Percentiles rank a stretch among this genome's conserved stretches.
These are phyloP conservation scores for Glyphotaelius pellucidus DNA, from an alignment of 2,888 invertebrate genomes.

Conservation along the genomic window DNA sequence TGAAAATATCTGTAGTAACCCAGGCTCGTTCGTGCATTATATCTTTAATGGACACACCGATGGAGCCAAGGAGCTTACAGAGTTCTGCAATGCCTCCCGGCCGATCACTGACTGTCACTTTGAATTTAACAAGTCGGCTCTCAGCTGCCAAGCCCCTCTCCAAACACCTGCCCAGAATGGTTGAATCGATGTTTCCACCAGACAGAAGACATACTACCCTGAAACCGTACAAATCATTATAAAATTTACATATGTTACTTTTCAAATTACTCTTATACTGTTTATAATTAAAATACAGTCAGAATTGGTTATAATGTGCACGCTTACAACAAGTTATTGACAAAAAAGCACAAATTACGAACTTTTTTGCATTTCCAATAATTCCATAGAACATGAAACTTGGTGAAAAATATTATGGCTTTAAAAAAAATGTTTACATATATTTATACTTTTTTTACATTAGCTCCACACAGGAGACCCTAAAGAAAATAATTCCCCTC, in stretches of 20 bases:
- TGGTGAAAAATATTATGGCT: too few species aligned
- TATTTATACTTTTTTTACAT: too few species aligned
- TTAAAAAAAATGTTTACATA: too few species aligned
- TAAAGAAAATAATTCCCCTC: too few species aligned
- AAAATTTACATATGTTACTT: not conserved
- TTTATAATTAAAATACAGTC: constrained; percentile 1
- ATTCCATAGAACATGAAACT: too few species aligned
- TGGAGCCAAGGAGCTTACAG: constrained; percentile 84
- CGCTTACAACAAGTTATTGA: too few species aligned
- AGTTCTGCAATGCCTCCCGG: constrained; percentile 93
- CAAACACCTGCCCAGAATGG: constrained; percentile 90
- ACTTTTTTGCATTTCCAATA: too few species aligned
- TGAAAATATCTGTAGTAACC: constrained; percentile 93
- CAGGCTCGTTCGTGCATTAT: constrained; percentile 97
- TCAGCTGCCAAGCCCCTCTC: constrained; percentile 94
- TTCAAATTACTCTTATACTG: not conserved
- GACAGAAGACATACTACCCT: constrained; percentile 91
- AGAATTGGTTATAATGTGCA: too few species aligned
- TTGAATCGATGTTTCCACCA: constrained; percentile 95
- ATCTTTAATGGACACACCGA: constrained; percentile 95
- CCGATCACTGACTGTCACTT: constrained; percentile 85
- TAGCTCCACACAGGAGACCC: too few species aligned
- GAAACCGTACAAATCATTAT: constrained; percentile 67
- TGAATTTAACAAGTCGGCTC: constrained; percentile 81
- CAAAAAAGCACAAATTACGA: too few species aligned